Evolutionary conservation across 2,888 invertebrate genomes (phyloP), one percentile per base, ranked within the genome.

Genomic region (Cepaea hortensis): DNA sequence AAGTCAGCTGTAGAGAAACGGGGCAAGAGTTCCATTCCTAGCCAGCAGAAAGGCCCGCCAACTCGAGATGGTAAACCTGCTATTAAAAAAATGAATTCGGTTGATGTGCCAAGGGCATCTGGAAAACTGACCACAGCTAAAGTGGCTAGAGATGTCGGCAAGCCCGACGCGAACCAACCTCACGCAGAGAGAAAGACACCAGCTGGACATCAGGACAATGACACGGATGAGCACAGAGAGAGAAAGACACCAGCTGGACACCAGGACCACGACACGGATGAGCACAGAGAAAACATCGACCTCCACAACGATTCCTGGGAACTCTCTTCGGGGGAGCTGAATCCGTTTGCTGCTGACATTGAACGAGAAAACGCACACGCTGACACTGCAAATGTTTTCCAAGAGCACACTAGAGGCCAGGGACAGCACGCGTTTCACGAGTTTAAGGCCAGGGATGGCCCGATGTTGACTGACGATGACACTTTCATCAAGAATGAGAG

Each of bases 331-430:
- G 82, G 48, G 0, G n/a, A 68, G 55, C 62, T 68, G 9, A 86
- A 82, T 20, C 86, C 82, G 6, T 86, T 86, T 23, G 35, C 23
- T 23, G 15, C 13, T 0, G 82, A 82, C 23, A 46, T 46, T 13
- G n/a, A n/a, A 20, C 65, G 23, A 55, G 11, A 35, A 61, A 4
- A 61, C 55, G 3, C 6, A 46, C 9, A 20, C 61, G 55, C 65
- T 46, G 81, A 81, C 13, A 46, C 65, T 7, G 23, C 35, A 46
- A n/a, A 7, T 13, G 65, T 48, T 77, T 62, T 35, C 46, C 70
- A 82, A 48, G 82, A 86, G 18, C 82, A 68, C 9, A 61, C 50
- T 20, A 61, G 65, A 48, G 70, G 6, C 13, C 55, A 81, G 11
- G 50, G 20, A 18, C 65, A 48, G 11, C 23, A 72, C 15, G 76